Base-by-base conservation (phyloP, 23 tunicate species). In the Trididemnum clinides region DNA sequence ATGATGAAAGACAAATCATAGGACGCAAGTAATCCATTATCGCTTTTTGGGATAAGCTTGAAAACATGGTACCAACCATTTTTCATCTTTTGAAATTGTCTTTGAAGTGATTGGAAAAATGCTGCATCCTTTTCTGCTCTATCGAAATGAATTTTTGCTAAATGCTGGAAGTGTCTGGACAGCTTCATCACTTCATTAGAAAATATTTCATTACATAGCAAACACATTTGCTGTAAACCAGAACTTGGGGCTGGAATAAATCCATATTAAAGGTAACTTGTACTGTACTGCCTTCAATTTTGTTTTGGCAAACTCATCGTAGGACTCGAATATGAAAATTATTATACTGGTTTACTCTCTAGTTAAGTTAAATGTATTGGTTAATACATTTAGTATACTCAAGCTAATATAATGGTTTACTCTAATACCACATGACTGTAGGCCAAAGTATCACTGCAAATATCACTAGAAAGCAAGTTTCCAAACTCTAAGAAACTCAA, bases 1-100 rank as follows among this genome's bases (percentile, higher is more conserved):
- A 80, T 64, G 26, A 82, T 82, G 54, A 82, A 64, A 82, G 86
- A 82, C 54, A 84, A 72, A 27, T 71, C 49, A 34, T 71, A 84
- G 22, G 81, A 72, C 20, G 81, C 64, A 21, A 37, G 64, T 51
- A 84, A 84, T 50, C 81, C 88, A 84, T 84, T 81, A 73, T 36
- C 81, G 38, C 81, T 74, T 74, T 74, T 7, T 74, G 81, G 28
- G 81, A 74, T 2, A 57, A 72, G 81, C 28, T 84, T 71, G 88
- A 31, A 72, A 72, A 39, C 88, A 84, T 71, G 4, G 81, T 20
- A 30, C 21, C 88, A 50, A 73, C 32, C 29, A 57, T 84, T 84
- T 84, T 72, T 71, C 72, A 57, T 84, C 72, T 84, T 72, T 71
- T 84, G 20, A 84, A 84, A 44, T 75, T 72, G 27, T 84, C 82